Percentiles rank a stretch among this genome's conserved stretches.
These are phyloP conservation scores for Cantharis lateralis DNA, from an alignment of 2,888 invertebrate species.

Conservation along the genomic window DNA sequence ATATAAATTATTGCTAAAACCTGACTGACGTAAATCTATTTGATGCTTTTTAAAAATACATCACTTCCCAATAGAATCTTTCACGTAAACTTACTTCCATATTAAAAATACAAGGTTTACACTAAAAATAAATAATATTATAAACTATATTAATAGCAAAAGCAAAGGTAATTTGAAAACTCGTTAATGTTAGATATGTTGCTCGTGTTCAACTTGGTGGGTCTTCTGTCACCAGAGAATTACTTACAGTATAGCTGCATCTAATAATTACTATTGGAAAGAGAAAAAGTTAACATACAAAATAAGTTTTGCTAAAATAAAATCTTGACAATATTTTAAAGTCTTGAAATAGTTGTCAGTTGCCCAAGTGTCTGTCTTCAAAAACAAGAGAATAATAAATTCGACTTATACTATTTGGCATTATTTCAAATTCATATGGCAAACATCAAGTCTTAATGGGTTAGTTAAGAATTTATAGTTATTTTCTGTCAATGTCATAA, in stretches of 20 bases:
- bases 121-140: background rate
- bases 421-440: slow-evolving; percentile 45
- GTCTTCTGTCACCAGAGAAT: slow-evolving; percentile 26
- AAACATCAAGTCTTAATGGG: slow-evolving; percentile 43
- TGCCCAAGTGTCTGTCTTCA: slow-evolving; percentile 33
- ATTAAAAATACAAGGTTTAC: background rate
- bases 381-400: slow-evolving; percentile 44
- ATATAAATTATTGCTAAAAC: slow-evolving; percentile 13
- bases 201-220: slow-evolving; percentile 26
- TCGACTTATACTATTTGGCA: slow-evolving; percentile 45
- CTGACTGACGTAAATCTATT: slow-evolving; percentile 15
- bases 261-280: background rate
- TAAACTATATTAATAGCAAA: background rate
- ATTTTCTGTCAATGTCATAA: slow-evolving; percentile 24
- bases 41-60: slow-evolving; percentile 11
- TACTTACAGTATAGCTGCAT: slow-evolving; percentile 8
- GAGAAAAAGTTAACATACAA: slow-evolving; percentile 7
- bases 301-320: slow-evolving; percentile 15
- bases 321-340: slow-evolving; percentile 19
- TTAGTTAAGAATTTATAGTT: slow-evolving; percentile 40
- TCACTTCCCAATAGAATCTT: background rate
- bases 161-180: slow-evolving; percentile 18
- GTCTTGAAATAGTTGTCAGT: slow-evolving; percentile 28
- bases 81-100: background rate
- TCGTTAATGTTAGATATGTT: slow-evolving; percentile 18